Base-by-base conservation (phyloP, 2,888 invertebrate genomes). In the Lasius fuliginosus region DNA sequence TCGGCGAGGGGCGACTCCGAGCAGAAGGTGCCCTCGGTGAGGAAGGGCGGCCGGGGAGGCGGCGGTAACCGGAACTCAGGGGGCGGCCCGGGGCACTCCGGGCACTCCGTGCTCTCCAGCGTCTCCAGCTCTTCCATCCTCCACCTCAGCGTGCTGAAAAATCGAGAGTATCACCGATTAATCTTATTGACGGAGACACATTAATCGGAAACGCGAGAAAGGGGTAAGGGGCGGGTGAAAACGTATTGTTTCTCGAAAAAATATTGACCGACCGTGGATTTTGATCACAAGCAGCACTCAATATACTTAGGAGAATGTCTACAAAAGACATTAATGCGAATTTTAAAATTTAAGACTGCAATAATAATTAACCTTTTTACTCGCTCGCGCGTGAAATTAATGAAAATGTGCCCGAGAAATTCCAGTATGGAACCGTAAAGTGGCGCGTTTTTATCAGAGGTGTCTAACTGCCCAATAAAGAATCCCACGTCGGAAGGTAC, bases 31-130 rank as follows among this genome's bases (percentile, higher is more conserved):
- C 97, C 97, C 89, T 96, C 95, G 85, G 96, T 96, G 88, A 97
- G 95, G 93, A 97, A 96, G 83, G 97, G 97, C 77, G 97, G 97
- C 93, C 97, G 95, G 64, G 97, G 97, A 30, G 97, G 97, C 85
- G 97, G 97, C 83, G 97, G 97, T 92, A 97, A 95, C 94, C 97
- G 95, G 95, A 97, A 97, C 95, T 97, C 96, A 87, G 97, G 97
- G 91, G 97, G 97, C 92, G 97, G 97, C 92, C 97, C 97, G 91
- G 97, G 96, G 95, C 97, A 97, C 95, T 97, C 97, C 88, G 94
- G 94, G 95, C 97, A 97, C 95, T 97, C 97, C 95, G 96, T 96
- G 95, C 96, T 95, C 95, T 97, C 97, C 95, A 96, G 96, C 95
- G 96, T 96, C 94, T 97, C 96, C 95, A 97, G 96, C 95, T 97